phyloP scores from a whole-genome alignment of 1,140 invertebrate species.

The Drosophila lacteicornis region DNA sequence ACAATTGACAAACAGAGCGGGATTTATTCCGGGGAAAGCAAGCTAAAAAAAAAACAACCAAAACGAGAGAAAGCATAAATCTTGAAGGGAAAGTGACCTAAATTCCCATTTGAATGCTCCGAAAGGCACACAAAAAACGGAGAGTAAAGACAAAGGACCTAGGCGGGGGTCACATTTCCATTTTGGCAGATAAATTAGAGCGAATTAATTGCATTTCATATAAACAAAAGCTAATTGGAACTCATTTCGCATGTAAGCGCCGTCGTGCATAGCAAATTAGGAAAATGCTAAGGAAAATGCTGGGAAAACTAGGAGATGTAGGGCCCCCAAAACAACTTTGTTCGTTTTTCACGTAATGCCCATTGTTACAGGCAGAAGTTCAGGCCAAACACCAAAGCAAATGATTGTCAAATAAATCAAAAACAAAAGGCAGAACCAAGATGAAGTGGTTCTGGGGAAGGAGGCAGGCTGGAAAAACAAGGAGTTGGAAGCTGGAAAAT shows the following conservation, averaged over 20 bases:
- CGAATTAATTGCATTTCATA: constrained; percentile 82
- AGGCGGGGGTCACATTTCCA: constrained; percentile 46
- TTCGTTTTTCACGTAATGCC: constrained; percentile 71
- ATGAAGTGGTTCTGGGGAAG: constrained; percentile 26
- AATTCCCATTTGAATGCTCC: constrained; percentile 55
- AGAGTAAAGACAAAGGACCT: constrained; percentile 39
- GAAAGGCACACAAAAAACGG: constrained; percentile 37
- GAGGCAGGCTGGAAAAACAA: not conserved
- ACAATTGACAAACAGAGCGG: constrained; percentile 69
- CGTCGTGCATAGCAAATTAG: constrained; percentile 77
- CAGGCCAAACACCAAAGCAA: constrained; percentile 47
- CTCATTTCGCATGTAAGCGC: constrained; percentile 78
- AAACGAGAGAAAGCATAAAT: constrained; percentile 55
- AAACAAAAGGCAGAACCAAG: constrained; percentile 49
- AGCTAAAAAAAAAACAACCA: not conserved
- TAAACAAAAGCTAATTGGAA: constrained; percentile 82
- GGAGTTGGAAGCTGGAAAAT: not conserved
- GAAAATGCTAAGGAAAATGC: constrained; percentile 6
- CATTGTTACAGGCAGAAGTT: constrained; percentile 57
- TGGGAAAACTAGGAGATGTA: not conserved
- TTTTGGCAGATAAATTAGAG: constrained; percentile 77
- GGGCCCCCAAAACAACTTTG: constrained; percentile 53
- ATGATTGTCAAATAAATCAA: constrained; percentile 83
- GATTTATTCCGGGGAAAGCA: constrained; percentile 7
- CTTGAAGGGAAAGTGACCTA: constrained; percentile 67